Conservation (phyloP, 2,113 vertebrate genomes). For the Neotoma lepida region DNA sequence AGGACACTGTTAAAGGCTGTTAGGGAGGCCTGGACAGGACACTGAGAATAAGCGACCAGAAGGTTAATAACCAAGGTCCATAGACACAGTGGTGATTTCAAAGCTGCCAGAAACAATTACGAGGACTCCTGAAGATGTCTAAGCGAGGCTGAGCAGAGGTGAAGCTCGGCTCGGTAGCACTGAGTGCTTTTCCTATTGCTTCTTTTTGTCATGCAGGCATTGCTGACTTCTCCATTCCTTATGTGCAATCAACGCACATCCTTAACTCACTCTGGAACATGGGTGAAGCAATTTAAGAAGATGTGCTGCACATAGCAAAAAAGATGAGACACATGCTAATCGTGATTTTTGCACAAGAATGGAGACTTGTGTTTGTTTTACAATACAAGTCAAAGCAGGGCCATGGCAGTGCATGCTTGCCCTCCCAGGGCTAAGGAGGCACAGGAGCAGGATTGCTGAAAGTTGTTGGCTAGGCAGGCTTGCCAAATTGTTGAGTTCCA, state of each 20-base stretch:
- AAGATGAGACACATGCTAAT: background rate
- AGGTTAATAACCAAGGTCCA: background rate
- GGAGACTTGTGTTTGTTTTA: background rate
- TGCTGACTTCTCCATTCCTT: constrained; percentile 90
- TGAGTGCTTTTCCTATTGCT: background rate
- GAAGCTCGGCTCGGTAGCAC: background rate
- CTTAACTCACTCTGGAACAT: constrained; percentile 86
- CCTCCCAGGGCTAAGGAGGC: too few relatives aligned
- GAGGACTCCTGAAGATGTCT: background rate
- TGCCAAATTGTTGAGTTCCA: background rate
- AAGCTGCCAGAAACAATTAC: background rate
- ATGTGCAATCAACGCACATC: constrained; percentile 80
- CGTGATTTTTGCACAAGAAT: background rate
- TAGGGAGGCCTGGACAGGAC: background rate
- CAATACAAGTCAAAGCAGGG: background rate
- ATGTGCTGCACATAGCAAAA: background rate
- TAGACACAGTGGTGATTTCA: background rate
- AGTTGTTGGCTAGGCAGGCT: background rate
- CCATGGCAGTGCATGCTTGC: background rate
- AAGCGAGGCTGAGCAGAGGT: background rate
- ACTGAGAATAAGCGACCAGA: background rate
- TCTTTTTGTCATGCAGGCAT: background rate
- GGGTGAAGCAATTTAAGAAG: constrained; percentile 70
- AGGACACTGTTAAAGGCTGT: background rate
- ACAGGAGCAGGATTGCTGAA: background rate